Conservation (phyloP, 2,113 vertebrate species). For the Sardina pilchardus region DNA sequence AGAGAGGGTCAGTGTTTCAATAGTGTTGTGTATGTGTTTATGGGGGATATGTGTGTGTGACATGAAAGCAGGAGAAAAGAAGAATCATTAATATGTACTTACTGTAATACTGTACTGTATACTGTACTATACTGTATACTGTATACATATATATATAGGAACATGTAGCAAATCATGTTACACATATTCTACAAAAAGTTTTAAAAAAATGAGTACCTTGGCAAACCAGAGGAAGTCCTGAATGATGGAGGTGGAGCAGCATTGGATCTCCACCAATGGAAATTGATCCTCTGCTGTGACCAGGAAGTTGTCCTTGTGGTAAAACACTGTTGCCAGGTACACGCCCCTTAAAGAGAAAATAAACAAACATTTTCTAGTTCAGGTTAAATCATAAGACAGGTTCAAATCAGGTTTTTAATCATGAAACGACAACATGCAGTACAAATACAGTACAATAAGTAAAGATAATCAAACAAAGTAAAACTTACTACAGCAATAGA, state of each 20-base stretch:
- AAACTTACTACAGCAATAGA: not conserved
- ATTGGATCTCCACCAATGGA: constrained; percentile 76
- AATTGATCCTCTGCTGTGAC: constrained; percentile 74
- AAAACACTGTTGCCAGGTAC: constrained; percentile 73
- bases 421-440: not conserved
- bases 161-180: not conserved
- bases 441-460: not conserved
- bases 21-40: not conserved
- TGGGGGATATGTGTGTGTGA: not conserved
- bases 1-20: not conserved
- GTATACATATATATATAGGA: not conserved
- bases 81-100: not conserved
- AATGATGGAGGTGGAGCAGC: constrained; percentile 70
- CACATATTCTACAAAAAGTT: not conserved
- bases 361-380: not conserved
- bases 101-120: not conserved
- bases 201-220: constrained; percentile 61
- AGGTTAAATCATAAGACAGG: too few relatives aligned
- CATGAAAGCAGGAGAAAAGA: not conserved
- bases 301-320: constrained; percentile 74
- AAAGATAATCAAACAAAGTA: not conserved
- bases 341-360: constrained; percentile 64
- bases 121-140: not conserved
- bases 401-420: not conserved
- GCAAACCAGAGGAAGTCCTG: constrained; percentile 76